Conservation (phyloP, 2,888 invertebrate genomes). For the Rhagium mordax region DNA sequence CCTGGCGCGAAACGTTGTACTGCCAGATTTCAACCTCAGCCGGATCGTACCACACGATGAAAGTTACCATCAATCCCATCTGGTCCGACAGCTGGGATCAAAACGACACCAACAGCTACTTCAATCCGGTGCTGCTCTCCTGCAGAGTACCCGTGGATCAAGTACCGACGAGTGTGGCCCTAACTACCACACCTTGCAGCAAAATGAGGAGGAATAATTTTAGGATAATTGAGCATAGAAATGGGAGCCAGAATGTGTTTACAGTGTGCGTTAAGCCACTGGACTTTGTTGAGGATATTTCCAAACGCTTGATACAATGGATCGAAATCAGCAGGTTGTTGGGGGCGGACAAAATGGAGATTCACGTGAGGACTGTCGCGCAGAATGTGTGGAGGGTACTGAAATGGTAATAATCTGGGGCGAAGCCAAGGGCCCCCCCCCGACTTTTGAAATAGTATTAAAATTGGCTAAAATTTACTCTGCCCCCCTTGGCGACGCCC, state of each 20-base stretch:
- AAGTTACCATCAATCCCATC: conserved; percentile 74
- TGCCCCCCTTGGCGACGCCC: too few species aligned
- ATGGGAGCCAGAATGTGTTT: conserved; percentile 58
- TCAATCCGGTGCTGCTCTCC: conserved; percentile 76
- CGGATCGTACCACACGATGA: conserved; percentile 56
- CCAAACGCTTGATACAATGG: conserved; percentile 79
- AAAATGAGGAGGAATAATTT: conserved; percentile 14
- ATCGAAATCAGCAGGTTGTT: conserved; percentile 79
- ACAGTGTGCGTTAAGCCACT: conserved; percentile 83
- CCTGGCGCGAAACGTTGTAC: conserved; percentile 69
- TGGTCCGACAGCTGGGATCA: conserved; percentile 78
- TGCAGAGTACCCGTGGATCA: conserved; percentile 75
- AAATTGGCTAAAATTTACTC: too few species aligned
- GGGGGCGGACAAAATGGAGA: conserved; percentile 78
- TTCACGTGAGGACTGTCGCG: conserved; percentile 77
- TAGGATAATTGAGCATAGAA: conserved; percentile 4
- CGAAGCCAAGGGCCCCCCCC: too few species aligned
- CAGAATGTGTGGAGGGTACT: conserved; percentile 73
- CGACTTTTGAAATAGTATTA: too few species aligned
- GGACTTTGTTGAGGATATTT: conserved; percentile 77
- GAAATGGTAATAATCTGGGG: conserved; percentile 73
- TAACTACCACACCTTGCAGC: conserved; percentile 73
- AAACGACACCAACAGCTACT: conserved; percentile 66
- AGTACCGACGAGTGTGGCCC: conserved; percentile 69
- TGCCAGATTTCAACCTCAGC: conserved; percentile 73